These are phyloP conservation scores for Bellardia pandia DNA, from an alignment of 2,888 invertebrate genomes.

Conservation along the genomic window DNA sequence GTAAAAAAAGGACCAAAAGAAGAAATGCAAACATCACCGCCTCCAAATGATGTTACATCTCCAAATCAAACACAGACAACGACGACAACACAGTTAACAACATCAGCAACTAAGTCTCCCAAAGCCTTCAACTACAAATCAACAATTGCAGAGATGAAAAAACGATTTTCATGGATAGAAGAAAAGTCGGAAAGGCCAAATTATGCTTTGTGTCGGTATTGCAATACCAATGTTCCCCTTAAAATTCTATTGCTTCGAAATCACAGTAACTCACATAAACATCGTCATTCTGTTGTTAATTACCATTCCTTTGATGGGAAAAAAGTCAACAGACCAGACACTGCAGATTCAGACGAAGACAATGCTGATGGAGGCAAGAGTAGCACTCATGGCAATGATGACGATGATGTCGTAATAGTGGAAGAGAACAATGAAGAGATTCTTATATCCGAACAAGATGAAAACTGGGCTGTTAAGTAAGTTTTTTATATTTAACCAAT, in stretches of 20 bases:
- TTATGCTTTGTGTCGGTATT: constrained; percentile 58
- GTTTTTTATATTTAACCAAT: constrained; percentile 1
- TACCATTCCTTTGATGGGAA: constrained; percentile 8
- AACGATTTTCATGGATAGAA: constrained; percentile 68
- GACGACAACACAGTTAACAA: constrained; percentile 28
- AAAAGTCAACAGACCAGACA: not conserved
- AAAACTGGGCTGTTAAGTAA: constrained; percentile 69
- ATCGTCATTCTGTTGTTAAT: constrained; percentile 58
- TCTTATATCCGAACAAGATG: constrained; percentile 70
- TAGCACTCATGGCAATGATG: not conserved
- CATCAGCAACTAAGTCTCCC: not conserved
- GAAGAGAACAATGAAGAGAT: constrained; percentile 68
- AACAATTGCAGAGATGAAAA: constrained; percentile 62
- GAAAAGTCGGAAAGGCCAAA: constrained; percentile 44
- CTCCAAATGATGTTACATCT: not conserved
- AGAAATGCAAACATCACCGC: constrained; percentile 22
- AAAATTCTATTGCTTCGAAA: constrained; percentile 57
- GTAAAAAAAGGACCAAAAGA: constrained; percentile 35
- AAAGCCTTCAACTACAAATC: constrained; percentile 43
- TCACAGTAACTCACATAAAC: constrained; percentile 57
- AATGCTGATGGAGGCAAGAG: not conserved
- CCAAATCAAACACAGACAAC: not conserved
- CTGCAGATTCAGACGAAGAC: not conserved
- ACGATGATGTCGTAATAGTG: constrained; percentile 56
- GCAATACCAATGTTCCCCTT: constrained; percentile 50